Evolutionary conservation across 2,888 invertebrate genomes (phyloP).

Genomic region (Zootermopsis nevadensis): DNA sequence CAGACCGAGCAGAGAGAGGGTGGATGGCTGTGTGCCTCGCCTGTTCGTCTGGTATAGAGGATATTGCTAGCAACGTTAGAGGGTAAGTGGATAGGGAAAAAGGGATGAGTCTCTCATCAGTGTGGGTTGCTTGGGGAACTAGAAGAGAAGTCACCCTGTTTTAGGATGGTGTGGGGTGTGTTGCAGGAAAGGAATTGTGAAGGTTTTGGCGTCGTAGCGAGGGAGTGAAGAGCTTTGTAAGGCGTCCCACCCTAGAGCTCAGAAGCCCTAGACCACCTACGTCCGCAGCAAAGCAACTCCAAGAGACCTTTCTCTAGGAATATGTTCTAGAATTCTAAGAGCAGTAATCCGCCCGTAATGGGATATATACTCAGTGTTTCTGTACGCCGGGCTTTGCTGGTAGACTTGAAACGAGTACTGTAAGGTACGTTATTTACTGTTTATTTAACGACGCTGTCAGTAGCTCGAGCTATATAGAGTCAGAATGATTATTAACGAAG

Average conservation of each 20-base stretch:
- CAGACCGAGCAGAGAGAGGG: conserved; percentile 25
- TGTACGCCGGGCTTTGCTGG: too few species aligned
- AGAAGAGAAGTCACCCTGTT: conserved; percentile 25
- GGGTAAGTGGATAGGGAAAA: background rate
- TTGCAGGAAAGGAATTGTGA: conserved; percentile 41
- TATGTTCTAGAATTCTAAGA: too few species aligned
- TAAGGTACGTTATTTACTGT: too few species aligned
- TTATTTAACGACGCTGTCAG: too few species aligned
- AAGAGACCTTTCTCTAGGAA: background rate
- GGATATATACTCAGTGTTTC: too few species aligned
- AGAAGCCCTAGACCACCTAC: background rate
- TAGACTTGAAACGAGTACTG: too few species aligned
- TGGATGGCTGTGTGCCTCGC: background rate
- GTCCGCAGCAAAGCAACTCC: background rate
- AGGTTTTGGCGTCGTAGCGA: conserved; percentile 34
- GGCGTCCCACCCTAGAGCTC: conserved; percentile 18
- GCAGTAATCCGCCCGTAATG: too few species aligned
- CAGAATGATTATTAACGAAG: too few species aligned
- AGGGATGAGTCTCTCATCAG: conserved; percentile 36
- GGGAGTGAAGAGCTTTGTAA: conserved; percentile 38
- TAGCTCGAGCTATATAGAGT: too few species aligned
- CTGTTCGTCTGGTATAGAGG: conserved; percentile 23
- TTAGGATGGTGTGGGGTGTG: conserved; percentile 18
- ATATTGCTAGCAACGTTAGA: conserved; percentile 23
- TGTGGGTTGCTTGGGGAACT: conserved; percentile 33